These are phyloP conservation scores for Xerus inauris DNA, from an alignment of 2,113 vertebrate species.

Conservation along the genomic window DNA sequence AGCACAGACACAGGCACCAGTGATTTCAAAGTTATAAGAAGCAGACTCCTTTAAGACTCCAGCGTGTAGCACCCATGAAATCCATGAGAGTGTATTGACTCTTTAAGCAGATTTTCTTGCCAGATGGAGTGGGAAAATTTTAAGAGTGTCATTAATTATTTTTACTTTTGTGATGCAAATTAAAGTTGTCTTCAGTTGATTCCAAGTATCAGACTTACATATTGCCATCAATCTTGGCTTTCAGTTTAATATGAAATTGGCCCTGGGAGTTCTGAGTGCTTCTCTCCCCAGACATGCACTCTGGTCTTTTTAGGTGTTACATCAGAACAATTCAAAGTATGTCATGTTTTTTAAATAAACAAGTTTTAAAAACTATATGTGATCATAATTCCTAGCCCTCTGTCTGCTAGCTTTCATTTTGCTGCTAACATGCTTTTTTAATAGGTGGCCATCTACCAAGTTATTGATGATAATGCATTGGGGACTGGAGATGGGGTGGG, in stretches of 20 bases:
- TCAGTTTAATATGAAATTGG: constrained; percentile 59
- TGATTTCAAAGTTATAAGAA: background rate
- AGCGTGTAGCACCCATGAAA: background rate
- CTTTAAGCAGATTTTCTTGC: constrained; percentile 62
- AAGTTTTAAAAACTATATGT: constrained; percentile 51
- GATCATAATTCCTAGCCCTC: background rate
- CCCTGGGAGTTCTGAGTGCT: constrained; percentile 25
- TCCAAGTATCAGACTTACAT: background rate
- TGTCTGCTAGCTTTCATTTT: background rate
- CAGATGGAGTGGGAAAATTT: background rate
- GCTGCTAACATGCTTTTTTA: constrained; percentile 33
- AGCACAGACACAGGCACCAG: background rate
- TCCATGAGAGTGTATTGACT: constrained; percentile 45
- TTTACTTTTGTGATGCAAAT: constrained; percentile 62
- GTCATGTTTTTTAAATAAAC: constrained; percentile 63
- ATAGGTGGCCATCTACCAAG: constrained; percentile 26
- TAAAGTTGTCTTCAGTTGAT: constrained; percentile 58
- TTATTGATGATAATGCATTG: constrained; percentile 9
- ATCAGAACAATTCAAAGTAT: background rate
- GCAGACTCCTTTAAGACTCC: background rate
- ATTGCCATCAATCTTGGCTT: constrained; percentile 71
- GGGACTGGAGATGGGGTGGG: background rate
- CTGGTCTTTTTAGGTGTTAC: constrained; percentile 60
- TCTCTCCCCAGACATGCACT: background rate
- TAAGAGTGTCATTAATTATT: constrained; percentile 17